A percentile compares a stretch with the other conserved stretches of the same genome.
Conservation (phyloP, 2,888 invertebrate species). For the Alcis repandata region DNA sequence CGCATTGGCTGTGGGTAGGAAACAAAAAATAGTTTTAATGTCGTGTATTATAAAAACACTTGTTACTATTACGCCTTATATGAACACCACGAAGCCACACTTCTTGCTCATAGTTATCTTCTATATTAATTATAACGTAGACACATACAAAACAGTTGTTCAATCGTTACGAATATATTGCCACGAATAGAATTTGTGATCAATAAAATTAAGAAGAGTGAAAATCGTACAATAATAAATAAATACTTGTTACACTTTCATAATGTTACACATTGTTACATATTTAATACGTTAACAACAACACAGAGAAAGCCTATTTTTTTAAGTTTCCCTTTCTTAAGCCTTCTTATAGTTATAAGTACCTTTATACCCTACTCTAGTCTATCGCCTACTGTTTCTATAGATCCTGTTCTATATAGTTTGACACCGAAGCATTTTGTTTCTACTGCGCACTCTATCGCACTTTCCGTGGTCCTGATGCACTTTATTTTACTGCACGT, state of each 20-base stretch:
- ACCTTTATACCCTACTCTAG: conserved; percentile 53
- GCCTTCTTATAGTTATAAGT: conserved; percentile 60
- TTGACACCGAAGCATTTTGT: conserved; percentile 50
- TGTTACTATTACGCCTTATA: conserved; percentile 65
- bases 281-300: conserved; percentile 72
- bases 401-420: conserved; percentile 52
- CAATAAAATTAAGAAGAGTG: conserved; percentile 77
- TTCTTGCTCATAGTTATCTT: conserved; percentile 54
- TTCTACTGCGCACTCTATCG: conserved; percentile 59
- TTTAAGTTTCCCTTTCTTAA: conserved; percentile 75
- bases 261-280: conserved; percentile 82
- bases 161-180: conserved; percentile 69
- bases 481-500: conserved; percentile 77
- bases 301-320: conserved; percentile 74
- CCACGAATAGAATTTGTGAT: conserved; percentile 77
- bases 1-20: conserved; percentile 75
- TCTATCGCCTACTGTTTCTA: conserved; percentile 47
- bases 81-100: conserved; percentile 58
- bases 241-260: conserved; percentile 80
- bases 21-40: conserved; percentile 52
- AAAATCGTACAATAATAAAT: conserved; percentile 80
- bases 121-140: conserved; percentile 65
- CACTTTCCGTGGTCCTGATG: conserved; percentile 78
- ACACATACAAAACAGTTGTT: conserved; percentile 64
- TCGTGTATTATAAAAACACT: conserved; percentile 56